Percentiles rank a stretch among this genome's conserved stretches.
Evolutionary conservation across 2,113 vertebrate genomes (phyloP).

Genomic region (Solenodon paradoxus): DNA sequence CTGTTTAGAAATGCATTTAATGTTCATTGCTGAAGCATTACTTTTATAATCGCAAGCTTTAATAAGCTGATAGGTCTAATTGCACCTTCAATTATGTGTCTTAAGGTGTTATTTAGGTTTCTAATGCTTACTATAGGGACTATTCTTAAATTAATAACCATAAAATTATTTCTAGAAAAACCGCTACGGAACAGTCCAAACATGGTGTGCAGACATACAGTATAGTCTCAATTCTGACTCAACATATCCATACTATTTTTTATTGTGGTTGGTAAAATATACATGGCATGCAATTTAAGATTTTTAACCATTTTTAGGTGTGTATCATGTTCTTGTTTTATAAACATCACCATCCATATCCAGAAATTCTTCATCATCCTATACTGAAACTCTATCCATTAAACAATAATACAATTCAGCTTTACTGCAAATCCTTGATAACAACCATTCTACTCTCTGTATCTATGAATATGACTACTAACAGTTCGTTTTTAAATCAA

Average conservation of each 20-base stretch:
- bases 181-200: background rate
- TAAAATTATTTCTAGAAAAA: slow-evolving; percentile 22
- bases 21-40: background rate
- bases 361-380: background rate
- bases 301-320: background rate
- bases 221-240: background rate
- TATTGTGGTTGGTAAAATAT: background rate
- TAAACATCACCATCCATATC: background rate
- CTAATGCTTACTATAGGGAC: background rate
- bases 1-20: slow-evolving; percentile 34
- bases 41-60: slow-evolving; percentile 57
- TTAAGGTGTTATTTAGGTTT: slow-evolving; percentile 33
- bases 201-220: background rate
- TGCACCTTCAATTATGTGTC: slow-evolving; percentile 49
- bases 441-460: background rate
- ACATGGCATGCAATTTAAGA: background rate
- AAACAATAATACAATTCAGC: background rate
- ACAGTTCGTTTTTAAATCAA: background rate
- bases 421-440: rapidly evolving
- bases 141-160: slow-evolving; percentile 26
- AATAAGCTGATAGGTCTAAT: slow-evolving; percentile 48
- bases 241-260: background rate
- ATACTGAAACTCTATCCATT: background rate
- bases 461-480: background rate
- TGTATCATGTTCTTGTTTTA: too few species aligned